Conservation (phyloP, 2,113 vertebrate genomes). For the Guaruba guarouba region DNA sequence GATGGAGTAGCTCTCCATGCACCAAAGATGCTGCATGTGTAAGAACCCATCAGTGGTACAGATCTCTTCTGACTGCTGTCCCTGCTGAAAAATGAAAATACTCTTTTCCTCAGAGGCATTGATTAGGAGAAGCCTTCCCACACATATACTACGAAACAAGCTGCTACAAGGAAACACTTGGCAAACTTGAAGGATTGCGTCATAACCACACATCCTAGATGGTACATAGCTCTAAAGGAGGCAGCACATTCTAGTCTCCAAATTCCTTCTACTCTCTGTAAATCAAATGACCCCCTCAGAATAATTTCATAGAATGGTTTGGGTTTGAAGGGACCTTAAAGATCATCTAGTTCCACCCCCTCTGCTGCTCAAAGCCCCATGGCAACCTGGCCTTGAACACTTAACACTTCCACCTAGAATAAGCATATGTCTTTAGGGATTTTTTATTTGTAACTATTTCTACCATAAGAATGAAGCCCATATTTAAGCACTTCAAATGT, state of each 20-base stretch:
- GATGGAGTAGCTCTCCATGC: not conserved
- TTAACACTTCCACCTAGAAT: not conserved
- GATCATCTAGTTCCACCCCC: not conserved
- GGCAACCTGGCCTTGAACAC: not conserved
- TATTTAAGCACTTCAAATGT: not conserved
- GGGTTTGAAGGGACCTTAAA: not conserved
- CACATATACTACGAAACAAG: not conserved
- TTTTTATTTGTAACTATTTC: not conserved
- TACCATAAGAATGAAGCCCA: not conserved
- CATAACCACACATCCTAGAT: not conserved
- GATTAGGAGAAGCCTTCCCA: not conserved
- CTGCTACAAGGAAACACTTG: not conserved
- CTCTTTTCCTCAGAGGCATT: not conserved
- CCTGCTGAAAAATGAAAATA: not conserved
- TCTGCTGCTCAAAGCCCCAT: not conserved
- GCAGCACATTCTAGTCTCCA: not conserved
- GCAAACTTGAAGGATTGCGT: not conserved
- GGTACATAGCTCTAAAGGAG: not conserved
- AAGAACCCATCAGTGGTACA: not conserved
- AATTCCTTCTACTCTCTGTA: not conserved
- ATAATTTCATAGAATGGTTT: not conserved
- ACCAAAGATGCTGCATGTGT: accelerated
- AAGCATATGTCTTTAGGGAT: not conserved
- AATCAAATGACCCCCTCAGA: not conserved
- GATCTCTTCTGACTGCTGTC: not conserved